Conservation (phyloP, 2,888 invertebrate species). For the Sycophila texana region DNA sequence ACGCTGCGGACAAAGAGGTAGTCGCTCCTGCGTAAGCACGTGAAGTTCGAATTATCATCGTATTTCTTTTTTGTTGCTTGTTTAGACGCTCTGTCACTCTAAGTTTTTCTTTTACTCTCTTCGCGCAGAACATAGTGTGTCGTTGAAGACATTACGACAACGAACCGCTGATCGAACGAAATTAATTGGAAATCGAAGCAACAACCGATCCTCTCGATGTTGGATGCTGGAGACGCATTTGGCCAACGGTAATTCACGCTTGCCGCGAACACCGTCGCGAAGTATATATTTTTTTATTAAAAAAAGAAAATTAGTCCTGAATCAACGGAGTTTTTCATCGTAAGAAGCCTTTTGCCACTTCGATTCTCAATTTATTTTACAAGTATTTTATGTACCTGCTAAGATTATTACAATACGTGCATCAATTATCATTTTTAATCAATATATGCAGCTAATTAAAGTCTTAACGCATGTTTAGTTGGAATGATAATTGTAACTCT, state of each 20-base stretch:
- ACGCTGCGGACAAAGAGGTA: slow-evolving; percentile 42
- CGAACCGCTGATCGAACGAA: slow-evolving; percentile 42
- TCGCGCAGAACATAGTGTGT: slow-evolving; percentile 41
- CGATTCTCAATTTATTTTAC: slow-evolving; percentile 42
- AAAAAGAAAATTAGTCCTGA: slow-evolving; percentile 7
- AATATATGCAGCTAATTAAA: not conserved
- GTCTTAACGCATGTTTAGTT: slow-evolving; percentile 30
- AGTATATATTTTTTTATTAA: no score
- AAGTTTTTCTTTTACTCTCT: slow-evolving; percentile 40
- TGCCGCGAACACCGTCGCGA: no score
- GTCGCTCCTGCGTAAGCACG: slow-evolving; percentile 35
- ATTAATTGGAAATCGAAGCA: slow-evolving; percentile 47
- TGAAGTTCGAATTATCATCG: not conserved
- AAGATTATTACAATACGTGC: slow-evolving; percentile 46
- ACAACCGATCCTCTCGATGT: slow-evolving; percentile 12
- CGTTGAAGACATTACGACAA: slow-evolving; percentile 28
- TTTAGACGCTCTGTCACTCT: slow-evolving; percentile 16
- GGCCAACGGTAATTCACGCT: no score
- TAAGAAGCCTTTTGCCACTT: slow-evolving; percentile 15
- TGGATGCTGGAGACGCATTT: slow-evolving; percentile 3
- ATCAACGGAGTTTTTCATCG: not conserved
- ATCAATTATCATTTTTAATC: slow-evolving; percentile 14
- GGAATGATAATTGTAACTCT: slow-evolving; percentile 4
- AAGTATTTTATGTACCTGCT: slow-evolving; percentile 35
- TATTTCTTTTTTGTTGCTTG: slow-evolving; percentile 15